Evolutionary conservation across 2,113 vertebrate genomes (phyloP).

Genomic region (Mystacornis crossleyi): DNA sequence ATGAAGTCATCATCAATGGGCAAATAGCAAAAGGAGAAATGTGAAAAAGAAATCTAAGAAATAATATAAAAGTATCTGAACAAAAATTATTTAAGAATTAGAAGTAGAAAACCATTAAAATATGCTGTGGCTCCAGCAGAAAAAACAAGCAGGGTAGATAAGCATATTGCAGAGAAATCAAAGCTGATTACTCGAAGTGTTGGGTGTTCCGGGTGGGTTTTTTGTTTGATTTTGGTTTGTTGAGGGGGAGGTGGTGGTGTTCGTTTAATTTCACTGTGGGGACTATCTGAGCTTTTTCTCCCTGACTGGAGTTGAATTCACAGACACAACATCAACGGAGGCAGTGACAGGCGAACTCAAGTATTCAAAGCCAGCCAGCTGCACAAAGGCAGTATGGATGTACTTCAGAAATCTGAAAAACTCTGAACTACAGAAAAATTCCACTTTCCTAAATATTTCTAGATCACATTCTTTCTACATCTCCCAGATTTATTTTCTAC

Average conservation of each 20-base stretch:
- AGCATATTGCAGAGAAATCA: not conserved
- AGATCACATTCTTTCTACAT: not conserved
- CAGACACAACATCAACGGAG: not conserved
- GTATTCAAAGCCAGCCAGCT: not conserved
- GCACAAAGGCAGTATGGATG: not conserved
- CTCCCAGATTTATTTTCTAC: not conserved
- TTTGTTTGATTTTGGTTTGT: not conserved
- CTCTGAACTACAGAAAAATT: not conserved
- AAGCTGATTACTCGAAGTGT: not conserved
- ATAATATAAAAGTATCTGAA: not conserved
- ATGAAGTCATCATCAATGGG: not conserved
- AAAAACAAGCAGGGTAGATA: not conserved
- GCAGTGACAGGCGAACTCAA: not conserved
- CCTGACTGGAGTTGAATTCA: not conserved
- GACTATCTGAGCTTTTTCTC: not conserved
- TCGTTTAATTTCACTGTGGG: not conserved
- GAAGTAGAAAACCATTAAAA: not conserved
- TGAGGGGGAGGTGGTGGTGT: not conserved
- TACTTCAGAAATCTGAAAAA: not conserved
- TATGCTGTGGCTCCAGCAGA: not conserved
- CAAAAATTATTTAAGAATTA: not conserved
- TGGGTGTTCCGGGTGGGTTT: not conserved
- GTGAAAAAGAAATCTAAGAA: not conserved
- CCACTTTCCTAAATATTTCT: not conserved
- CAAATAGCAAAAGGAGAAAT: not conserved